Conservation (phyloP, 2,797 vertebrate genomes). For the Benthosema pterotum region DNA sequence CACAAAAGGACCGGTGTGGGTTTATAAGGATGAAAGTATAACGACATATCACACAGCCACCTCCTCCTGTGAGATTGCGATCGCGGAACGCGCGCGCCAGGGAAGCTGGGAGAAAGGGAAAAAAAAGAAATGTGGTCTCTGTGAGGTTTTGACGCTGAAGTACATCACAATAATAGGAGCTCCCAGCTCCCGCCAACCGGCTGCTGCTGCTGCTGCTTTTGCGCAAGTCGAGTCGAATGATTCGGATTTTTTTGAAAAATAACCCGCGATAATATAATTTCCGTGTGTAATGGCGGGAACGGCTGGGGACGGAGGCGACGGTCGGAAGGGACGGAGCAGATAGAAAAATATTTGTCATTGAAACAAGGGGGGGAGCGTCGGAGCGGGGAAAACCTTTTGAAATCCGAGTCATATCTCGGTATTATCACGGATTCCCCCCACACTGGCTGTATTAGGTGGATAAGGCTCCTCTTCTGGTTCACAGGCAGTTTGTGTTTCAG, state of each 20-base stretch:
- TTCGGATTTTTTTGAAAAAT: conserved; percentile 51
- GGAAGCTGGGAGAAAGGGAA: conserved; percentile 47
- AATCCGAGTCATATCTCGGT: conserved; percentile 47
- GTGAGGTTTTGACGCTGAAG: conserved; percentile 42
- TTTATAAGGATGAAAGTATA: conserved; percentile 27
- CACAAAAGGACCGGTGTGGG: conserved; percentile 24
- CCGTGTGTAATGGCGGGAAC: conserved; percentile 47
- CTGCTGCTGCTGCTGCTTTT: conserved; percentile 16
- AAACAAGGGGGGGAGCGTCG: conserved; percentile 73
- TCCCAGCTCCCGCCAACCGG: conserved; percentile 36
- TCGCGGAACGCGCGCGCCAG: conserved; percentile 32
- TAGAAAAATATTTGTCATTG: conserved; percentile 85
- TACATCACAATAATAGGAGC: conserved; percentile 43
- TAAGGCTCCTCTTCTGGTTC: conserved; percentile 78
- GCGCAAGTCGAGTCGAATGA: conserved; percentile 37
- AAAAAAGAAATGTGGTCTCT: conserved; percentile 47
- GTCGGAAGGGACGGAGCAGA: too few species aligned
- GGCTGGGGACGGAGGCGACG: too few species aligned
- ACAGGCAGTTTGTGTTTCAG: conserved; percentile 73
- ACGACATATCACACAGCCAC: conserved; percentile 39
- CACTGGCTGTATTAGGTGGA: conserved; percentile 59
- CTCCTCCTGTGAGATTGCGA: conserved; percentile 28
- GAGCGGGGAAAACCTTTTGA: conserved; percentile 61
- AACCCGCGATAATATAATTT: conserved; percentile 42
- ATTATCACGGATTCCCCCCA: conserved; percentile 65